Evolutionary conservation across 2,888 invertebrate species (phyloP).

Genomic region (Epinotia demarniana): DNA sequence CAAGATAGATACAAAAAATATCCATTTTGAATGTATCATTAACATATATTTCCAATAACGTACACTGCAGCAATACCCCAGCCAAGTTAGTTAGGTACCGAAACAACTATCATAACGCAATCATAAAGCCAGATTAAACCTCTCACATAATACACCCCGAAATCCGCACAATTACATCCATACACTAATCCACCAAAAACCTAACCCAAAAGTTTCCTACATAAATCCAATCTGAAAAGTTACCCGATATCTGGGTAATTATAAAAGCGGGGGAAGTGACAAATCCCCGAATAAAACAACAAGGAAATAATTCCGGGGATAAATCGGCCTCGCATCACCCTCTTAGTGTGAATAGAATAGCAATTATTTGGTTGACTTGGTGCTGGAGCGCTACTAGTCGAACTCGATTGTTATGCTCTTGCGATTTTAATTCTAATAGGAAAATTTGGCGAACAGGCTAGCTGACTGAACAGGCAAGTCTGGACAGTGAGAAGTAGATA

Average conservation of each 20-base stretch:
- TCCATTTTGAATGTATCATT: neutral
- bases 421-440: neutral
- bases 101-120: conserved; percentile 33
- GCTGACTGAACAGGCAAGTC: neutral
- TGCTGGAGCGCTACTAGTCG: conserved; percentile 57
- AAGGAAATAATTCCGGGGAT: conserved; percentile 83
- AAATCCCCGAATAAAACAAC: conserved; percentile 85
- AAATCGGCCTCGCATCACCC: conserved; percentile 69
- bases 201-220: conserved; percentile 63
- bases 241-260: conserved; percentile 80
- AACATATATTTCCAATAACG: neutral
- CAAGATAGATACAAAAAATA: neutral
- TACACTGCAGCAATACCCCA: neutral
- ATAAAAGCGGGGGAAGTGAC: conserved; percentile 82
- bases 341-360: conserved; percentile 84
- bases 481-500: too few species aligned
- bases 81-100: conserved; percentile 14
- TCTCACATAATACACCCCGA: conserved; percentile 53
- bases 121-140: conserved; percentile 44
- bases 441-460: neutral
- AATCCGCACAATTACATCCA: conserved; percentile 66
- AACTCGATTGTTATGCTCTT: conserved; percentile 44
- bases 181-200: conserved; percentile 64
- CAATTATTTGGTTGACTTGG: conserved; percentile 84
- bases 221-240: conserved; percentile 79